Evolutionary conservation across 2,113 vertebrate species (phyloP).

Genomic region (Hemichromis elongatus): DNA sequence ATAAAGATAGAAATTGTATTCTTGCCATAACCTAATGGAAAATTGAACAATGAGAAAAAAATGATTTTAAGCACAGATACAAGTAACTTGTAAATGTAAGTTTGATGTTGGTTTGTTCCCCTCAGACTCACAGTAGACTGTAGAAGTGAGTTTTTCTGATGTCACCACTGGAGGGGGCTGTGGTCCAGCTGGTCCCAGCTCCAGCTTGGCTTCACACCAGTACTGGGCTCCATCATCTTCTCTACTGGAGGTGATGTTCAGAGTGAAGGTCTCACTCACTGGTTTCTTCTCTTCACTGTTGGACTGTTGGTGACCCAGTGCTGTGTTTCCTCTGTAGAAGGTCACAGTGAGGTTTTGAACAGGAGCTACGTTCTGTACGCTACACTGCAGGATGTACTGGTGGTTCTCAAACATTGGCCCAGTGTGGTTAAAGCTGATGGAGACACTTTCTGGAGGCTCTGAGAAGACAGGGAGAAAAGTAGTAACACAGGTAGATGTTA

Average conservation of each 20-base stretch:
- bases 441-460: conserved; percentile 49
- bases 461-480: background rate
- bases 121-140: too few species aligned
- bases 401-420: background rate
- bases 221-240: conserved; percentile 5
- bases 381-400: conserved; percentile 49
- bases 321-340: conserved; percentile 23
- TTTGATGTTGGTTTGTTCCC: too few species aligned
- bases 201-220: conserved; percentile 37
- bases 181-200: conserved; percentile 18
- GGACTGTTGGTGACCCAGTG: fast-evolving
- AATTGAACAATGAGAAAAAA: too few species aligned
- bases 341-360: background rate
- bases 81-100: too few species aligned
- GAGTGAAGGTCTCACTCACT: background rate
- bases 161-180: background rate
- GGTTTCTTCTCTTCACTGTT: fast-evolving
- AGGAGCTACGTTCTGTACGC: conserved; percentile 30
- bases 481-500: background rate
- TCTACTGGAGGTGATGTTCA: background rate
- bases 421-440: background rate
- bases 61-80: too few species aligned
- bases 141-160: too few species aligned
- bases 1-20: too few species aligned
- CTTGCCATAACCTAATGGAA: too few species aligned